Conservation (phyloP, 2,797 vertebrate species). For the Nannoperca australis region DNA sequence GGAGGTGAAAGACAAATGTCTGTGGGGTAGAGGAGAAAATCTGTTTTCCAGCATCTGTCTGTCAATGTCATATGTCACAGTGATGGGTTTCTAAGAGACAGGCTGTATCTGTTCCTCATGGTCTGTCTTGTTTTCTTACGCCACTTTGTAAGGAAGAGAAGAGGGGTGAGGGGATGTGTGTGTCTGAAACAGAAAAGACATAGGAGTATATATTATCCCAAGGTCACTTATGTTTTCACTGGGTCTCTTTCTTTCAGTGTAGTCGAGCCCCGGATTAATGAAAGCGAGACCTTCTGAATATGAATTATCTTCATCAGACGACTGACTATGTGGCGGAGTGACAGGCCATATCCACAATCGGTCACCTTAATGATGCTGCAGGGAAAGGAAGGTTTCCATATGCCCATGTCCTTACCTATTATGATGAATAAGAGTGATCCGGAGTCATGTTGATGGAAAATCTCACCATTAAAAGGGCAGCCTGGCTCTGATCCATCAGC, state of each 20-base stretch:
- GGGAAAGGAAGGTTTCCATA: constrained; percentile 75
- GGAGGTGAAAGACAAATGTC: constrained; percentile 73
- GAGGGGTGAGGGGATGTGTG: constrained; percentile 15
- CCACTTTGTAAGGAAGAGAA: constrained; percentile 47
- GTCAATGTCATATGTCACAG: constrained; percentile 77
- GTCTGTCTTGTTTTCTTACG: constrained; percentile 67
- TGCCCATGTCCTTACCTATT: constrained; percentile 80
- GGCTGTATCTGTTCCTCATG: constrained; percentile 37
- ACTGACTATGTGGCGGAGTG: constrained; percentile 71
- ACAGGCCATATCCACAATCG: constrained; percentile 73
- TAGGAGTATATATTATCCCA: constrained; percentile 67
- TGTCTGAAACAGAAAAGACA: constrained; percentile 48
- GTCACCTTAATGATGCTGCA: constrained; percentile 78
- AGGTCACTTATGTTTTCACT: constrained; percentile 79
- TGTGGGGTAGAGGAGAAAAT: constrained; percentile 62
- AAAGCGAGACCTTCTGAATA: constrained; percentile 73
- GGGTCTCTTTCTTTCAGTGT: constrained; percentile 74
- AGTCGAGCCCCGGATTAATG: constrained; percentile 75
- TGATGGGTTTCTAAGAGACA: constrained; percentile 70
- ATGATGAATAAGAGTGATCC: constrained; percentile 82
- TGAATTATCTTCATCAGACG: constrained; percentile 71
- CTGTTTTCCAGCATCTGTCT: constrained; percentile 74
- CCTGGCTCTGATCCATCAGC: constrained; percentile 82
- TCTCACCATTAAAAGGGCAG: constrained; percentile 81
- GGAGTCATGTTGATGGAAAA: constrained; percentile 84